phyloP scores from a whole-genome alignment of 2,888 invertebrate genomes.

The Tupiocoris notatus region DNA sequence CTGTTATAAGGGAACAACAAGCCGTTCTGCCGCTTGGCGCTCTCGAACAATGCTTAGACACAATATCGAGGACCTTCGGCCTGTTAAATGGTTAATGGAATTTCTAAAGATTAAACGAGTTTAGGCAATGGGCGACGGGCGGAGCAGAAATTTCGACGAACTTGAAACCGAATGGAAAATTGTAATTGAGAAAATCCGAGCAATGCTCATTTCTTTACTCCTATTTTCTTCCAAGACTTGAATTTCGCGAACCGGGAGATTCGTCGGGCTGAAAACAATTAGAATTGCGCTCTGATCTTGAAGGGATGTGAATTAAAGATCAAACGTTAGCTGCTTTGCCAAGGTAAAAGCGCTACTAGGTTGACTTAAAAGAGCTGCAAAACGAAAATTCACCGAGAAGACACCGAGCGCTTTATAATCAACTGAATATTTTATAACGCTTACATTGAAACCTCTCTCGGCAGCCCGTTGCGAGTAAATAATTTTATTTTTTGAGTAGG shows the following conservation, averaged over 20 bases:
- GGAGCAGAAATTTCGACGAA: neutral
- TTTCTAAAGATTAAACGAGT: neutral
- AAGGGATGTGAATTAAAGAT: neutral
- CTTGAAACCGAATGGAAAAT: neutral
- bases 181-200: neutral
- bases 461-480: neutral
- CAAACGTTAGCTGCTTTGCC: neutral
- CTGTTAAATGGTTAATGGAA: neutral
- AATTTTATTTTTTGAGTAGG: neutral
- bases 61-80: neutral
- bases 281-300: too few species aligned
- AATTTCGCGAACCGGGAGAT: too few species aligned
- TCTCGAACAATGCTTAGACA: neutral
- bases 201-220: too few species aligned
- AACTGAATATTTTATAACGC: neutral
- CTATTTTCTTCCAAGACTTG: too few species aligned
- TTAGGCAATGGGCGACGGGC: neutral
- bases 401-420: neutral
- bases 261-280: too few species aligned
- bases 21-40: too few species aligned
- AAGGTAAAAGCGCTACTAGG: neutral
- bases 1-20: neutral
- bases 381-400: neutral
- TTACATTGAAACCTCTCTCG: neutral
- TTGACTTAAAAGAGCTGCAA: neutral